Evolutionary conservation across 2,113 vertebrate species (phyloP).

Genomic region (Serinus canaria): DNA sequence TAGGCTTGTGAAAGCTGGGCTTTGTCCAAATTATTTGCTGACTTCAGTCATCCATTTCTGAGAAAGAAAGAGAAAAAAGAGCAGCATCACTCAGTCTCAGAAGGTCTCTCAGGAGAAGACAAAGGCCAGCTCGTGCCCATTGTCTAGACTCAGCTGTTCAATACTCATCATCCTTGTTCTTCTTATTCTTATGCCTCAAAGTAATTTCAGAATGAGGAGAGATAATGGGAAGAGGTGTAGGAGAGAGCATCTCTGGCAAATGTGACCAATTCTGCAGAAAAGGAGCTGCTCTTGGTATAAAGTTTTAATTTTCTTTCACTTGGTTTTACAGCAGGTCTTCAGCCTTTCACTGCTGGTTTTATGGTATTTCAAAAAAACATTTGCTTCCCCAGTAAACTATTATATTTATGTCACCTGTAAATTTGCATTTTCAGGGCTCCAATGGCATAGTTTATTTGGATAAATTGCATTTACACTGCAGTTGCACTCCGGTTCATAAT

Average conservation of each 20-base stretch:
- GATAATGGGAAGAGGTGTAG: not conserved
- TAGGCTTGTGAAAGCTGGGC: not conserved
- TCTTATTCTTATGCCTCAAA: slow-evolving; percentile 22
- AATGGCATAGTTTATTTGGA: not conserved
- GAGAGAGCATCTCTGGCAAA: not conserved
- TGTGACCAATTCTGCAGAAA: not conserved
- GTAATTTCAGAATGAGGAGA: slow-evolving; percentile 17
- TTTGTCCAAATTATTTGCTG: slow-evolving; percentile 43
- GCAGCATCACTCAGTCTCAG: not conserved
- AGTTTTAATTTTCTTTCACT: slow-evolving; percentile 22
- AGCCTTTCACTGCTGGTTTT: not conserved
- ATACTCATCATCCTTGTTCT: slow-evolving; percentile 20
- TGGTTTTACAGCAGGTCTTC: not conserved
- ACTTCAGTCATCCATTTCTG: slow-evolving; percentile 27
- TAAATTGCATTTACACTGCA: not conserved
- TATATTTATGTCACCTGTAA: not conserved
- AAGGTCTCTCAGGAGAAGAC: slow-evolving; percentile 10
- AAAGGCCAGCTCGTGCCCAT: slow-evolving; percentile 16
- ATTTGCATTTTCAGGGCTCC: not conserved
- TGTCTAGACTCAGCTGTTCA: not conserved
- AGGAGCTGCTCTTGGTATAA: not conserved
- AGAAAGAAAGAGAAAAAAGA: not conserved
- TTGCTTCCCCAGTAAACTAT: not conserved
- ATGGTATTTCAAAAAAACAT: not conserved
- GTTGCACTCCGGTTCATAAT: not conserved